These are phyloP conservation scores for Drosophila kanapiae DNA, from an alignment of 1,140 invertebrate genomes.

Conservation along the genomic window DNA sequence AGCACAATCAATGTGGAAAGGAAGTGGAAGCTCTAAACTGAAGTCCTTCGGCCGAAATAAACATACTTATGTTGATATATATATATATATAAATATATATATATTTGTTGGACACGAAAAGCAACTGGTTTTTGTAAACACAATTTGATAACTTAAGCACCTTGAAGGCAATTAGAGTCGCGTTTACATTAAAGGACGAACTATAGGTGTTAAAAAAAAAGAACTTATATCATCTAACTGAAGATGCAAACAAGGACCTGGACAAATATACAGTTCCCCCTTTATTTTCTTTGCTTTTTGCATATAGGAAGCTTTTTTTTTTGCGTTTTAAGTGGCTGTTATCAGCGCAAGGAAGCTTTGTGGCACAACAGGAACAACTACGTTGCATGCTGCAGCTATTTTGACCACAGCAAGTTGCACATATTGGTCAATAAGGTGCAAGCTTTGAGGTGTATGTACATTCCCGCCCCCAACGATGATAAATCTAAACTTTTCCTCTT, in stretches of 20 bases:
- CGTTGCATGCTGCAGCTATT: conserved; percentile 3
- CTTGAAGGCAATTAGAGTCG: neutral
- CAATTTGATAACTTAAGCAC: neutral
- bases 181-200: neutral
- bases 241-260: conserved; percentile 9
- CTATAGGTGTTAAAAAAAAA: conserved; percentile 19
- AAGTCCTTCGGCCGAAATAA: no score
- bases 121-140: neutral
- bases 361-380: neutral
- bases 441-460: conserved; percentile 11
- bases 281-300: neutral
- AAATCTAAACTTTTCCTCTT: neutral
- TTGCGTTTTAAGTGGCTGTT: conserved; percentile 3
- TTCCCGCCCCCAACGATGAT: neutral
- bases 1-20: no score
- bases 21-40: no score
- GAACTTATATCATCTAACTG: conserved; percentile 4
- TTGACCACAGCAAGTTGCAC: conserved; percentile 12
- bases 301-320: conserved; percentile 20
- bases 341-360: conserved; percentile 16
- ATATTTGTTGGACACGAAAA: no score
- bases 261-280: neutral
- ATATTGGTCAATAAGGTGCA: conserved; percentile 9
- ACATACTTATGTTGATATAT: no score
- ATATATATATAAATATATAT: no score